Evolutionary conservation across 2,797 vertebrate genomes (phyloP).

Genomic region (Macropodus opercularis): DNA sequence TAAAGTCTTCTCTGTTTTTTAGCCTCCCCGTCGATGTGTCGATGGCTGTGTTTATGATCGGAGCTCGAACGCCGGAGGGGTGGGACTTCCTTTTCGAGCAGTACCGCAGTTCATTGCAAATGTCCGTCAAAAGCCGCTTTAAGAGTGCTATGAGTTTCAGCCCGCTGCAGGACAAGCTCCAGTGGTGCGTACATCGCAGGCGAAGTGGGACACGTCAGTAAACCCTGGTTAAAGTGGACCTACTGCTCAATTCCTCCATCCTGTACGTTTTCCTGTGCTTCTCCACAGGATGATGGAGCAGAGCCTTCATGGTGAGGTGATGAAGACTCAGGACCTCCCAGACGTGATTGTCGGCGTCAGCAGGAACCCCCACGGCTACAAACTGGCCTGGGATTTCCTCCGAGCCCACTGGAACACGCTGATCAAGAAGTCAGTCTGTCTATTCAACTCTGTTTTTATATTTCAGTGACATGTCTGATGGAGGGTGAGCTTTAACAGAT

Average conservation of each 20-base stretch:
- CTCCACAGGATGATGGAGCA: slow-evolving; percentile 88
- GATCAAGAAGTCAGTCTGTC: slow-evolving; percentile 89
- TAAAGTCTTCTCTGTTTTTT: slow-evolving; percentile 2
- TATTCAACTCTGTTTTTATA: too few relatives aligned
- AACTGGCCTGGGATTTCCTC: slow-evolving; percentile 88
- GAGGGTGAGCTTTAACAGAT: too few relatives aligned
- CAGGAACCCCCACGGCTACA: slow-evolving; percentile 85
- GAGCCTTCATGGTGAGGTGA: slow-evolving; percentile 84
- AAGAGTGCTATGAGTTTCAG: slow-evolving; percentile 82
- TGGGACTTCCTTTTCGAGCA: slow-evolving; percentile 91
- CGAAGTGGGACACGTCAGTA: fast-evolving
- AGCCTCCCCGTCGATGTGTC: slow-evolving; percentile 89
- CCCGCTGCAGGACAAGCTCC: slow-evolving; percentile 83
- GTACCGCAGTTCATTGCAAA: slow-evolving; percentile 82
- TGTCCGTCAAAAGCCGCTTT: slow-evolving; percentile 80
- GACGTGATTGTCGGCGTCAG: slow-evolving; percentile 77
- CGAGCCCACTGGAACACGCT: slow-evolving; percentile 86
- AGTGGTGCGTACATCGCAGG: slow-evolving; percentile 81
- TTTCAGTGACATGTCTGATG: too few relatives aligned
- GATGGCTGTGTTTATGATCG: slow-evolving; percentile 85
- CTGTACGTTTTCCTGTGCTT: background rate
- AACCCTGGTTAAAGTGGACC: background rate
- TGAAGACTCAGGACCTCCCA: slow-evolving; percentile 92
- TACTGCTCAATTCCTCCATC: fast-evolving
- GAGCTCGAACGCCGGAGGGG: slow-evolving; percentile 84